Conservation (phyloP, 2,113 vertebrate genomes). For the Sceloporus tristichus region DNA sequence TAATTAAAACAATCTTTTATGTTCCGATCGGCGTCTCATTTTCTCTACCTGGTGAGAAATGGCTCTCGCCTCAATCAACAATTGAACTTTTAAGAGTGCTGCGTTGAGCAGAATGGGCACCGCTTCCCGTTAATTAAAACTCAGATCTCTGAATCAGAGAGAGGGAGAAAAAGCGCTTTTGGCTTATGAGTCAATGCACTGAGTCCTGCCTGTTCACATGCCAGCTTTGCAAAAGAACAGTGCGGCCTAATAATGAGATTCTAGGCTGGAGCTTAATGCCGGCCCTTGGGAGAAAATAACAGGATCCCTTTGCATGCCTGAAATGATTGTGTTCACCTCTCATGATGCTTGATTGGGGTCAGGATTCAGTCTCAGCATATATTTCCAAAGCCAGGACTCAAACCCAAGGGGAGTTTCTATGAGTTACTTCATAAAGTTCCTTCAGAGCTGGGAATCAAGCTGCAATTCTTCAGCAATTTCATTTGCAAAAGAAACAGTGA, state of each 20-base stretch:
- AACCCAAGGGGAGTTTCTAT: background rate
- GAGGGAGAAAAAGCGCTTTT: background rate
- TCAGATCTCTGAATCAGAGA: conserved; percentile 4
- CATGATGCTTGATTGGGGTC: background rate
- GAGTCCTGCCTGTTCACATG: fast-evolving
- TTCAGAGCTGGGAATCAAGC: background rate
- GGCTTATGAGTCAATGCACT: background rate
- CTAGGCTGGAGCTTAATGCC: fast-evolving
- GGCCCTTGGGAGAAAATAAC: background rate
- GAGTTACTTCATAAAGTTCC: too few relatives aligned
- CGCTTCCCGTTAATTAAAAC: conserved; percentile 71
- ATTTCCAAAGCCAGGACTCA: background rate
- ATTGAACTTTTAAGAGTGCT: conserved; percentile 67
- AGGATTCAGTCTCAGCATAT: fast-evolving
- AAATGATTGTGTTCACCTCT: background rate
- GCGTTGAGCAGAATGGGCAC: conserved; percentile 45
- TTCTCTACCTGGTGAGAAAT: conserved; percentile 75
- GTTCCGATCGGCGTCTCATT: conserved; percentile 61
- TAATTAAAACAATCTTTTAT: conserved; percentile 79
- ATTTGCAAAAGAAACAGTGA: too few relatives aligned
- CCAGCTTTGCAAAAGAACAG: background rate
- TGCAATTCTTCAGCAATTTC: background rate
- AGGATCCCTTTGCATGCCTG: background rate
- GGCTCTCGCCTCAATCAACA: conserved; percentile 69
- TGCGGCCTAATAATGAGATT: fast-evolving